phyloP scores from a whole-genome alignment of 2,797 vertebrate genomes.

The Cossypha caffra region DNA sequence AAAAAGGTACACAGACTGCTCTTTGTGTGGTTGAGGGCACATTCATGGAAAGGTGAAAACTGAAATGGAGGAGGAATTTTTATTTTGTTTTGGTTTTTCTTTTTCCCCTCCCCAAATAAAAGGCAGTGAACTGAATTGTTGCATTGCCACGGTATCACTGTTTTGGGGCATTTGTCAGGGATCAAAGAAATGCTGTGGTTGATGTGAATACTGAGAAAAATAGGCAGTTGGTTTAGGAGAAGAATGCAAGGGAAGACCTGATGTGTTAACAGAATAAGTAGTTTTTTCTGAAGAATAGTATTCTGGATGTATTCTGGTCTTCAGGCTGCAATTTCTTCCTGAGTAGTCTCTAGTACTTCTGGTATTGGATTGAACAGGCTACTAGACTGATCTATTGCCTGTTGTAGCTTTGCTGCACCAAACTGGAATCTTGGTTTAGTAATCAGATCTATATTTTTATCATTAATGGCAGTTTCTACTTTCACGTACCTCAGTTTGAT shows the following conservation, averaged over 20 bases:
- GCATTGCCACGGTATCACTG: background rate
- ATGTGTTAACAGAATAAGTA: background rate
- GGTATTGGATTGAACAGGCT: background rate
- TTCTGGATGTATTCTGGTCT: background rate
- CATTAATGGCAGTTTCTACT: background rate
- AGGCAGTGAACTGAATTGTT: background rate
- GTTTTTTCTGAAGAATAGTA: background rate
- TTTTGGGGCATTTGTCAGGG: background rate
- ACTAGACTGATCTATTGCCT: background rate
- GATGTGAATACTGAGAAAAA: background rate
- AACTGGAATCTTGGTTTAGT: background rate
- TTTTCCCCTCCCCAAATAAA: rapidly evolving
- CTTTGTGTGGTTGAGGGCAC: background rate
- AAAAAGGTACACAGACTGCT: slow-evolving; percentile 84
- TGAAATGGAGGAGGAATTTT: background rate
- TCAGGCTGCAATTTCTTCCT: background rate
- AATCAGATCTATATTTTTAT: background rate
- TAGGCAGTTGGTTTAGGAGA: background rate
- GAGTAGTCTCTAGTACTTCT: background rate
- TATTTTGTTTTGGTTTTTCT: background rate
- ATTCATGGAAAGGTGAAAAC: background rate
- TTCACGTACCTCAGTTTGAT: background rate
- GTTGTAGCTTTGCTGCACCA: background rate
- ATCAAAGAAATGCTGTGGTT: background rate
- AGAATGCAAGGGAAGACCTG: background rate